These are phyloP conservation scores for Phragmatobia fuliginosa DNA, from an alignment of 2,888 invertebrate species.

Conservation along the genomic window DNA sequence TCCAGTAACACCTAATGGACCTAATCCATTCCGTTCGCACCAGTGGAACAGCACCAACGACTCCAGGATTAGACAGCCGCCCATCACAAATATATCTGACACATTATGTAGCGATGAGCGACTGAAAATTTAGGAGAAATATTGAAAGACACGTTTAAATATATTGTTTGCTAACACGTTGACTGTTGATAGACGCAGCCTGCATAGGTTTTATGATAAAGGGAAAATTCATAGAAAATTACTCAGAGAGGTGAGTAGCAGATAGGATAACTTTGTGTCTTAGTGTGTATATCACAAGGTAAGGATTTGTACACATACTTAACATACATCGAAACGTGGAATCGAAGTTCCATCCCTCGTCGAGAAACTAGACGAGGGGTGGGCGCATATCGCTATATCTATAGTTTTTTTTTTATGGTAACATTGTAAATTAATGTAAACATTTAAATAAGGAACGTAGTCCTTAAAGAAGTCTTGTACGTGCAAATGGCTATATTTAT, in stretches of 20 bases:
- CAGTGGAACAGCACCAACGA: constrained; percentile 96
- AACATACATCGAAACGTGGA: background rate
- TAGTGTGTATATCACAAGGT: background rate
- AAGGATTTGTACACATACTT: background rate
- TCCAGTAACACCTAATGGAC: constrained; percentile 97
- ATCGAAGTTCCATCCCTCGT: no score
- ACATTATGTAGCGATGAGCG: constrained; percentile 97
- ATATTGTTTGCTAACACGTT: background rate
- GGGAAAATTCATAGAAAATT: background rate
- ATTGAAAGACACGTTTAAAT: background rate
- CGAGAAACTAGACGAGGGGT: no score
- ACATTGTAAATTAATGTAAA: background rate
- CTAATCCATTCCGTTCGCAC: constrained; percentile 96
- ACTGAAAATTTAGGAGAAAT: constrained; percentile 71
- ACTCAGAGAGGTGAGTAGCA: background rate
- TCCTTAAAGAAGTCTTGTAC: background rate
- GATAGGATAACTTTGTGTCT: background rate
- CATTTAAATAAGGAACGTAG: background rate
- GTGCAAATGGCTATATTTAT: background rate
- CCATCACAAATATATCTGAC: constrained; percentile 99
- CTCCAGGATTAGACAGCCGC: constrained; percentile 97
- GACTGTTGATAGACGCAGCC: constrained; percentile 6
- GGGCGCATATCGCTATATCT: background rate
- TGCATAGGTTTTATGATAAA: background rate
- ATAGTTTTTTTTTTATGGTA: background rate